phyloP scores from a whole-genome alignment of 2,113 vertebrate genomes.

The Tragelaphus buxtoni region DNA sequence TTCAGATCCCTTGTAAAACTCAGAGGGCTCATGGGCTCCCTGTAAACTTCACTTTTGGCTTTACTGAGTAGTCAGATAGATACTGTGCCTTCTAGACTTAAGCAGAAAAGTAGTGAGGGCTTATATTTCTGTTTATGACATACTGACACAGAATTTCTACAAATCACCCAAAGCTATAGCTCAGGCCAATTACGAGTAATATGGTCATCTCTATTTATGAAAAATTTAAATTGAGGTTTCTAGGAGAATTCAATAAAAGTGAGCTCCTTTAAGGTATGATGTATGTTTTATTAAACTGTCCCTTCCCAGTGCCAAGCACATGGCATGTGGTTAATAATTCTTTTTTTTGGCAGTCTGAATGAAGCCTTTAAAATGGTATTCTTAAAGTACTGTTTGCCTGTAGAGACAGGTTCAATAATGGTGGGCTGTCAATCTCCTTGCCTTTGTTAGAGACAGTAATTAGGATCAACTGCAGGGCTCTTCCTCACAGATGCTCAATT shows the following conservation, averaged over 20 bases:
- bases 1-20: neutral
- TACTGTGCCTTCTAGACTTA: neutral
- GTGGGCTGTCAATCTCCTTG: neutral
- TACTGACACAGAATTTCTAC: neutral
- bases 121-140: conserved; percentile 7
- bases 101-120: neutral
- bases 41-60: neutral
- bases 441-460: neutral
- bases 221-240: neutral
- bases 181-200: neutral
- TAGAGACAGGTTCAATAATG: neutral
- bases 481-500: neutral
- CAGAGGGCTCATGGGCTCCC: neutral
- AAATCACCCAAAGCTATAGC: neutral
- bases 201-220: neutral
- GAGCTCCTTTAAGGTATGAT: neutral
- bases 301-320: neutral
- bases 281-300: neutral
- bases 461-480: neutral
- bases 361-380: conserved; percentile 12
- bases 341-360: neutral
- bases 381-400: neutral
- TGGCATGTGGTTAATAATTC: neutral
- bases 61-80: neutral
- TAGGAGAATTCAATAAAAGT: neutral